Conservation (phyloP, 2,888 invertebrate genomes). For the Brachylomia viminalis region DNA sequence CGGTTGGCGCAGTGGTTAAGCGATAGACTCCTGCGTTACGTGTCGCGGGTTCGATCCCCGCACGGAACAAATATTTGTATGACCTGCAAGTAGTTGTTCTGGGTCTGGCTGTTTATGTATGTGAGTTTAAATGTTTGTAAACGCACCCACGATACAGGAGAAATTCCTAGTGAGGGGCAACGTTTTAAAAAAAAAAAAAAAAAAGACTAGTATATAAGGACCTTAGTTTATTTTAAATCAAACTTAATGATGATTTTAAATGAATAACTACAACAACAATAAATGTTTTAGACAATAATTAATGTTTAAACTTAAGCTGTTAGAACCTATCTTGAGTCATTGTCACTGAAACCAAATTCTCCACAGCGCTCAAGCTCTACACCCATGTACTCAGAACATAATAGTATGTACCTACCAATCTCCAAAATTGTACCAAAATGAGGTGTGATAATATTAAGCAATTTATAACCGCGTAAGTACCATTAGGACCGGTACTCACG, state of each 20-base stretch:
- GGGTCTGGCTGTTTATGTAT: too few relatives aligned
- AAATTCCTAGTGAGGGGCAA: too few relatives aligned
- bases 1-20: too few relatives aligned
- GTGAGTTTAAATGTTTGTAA: too few relatives aligned
- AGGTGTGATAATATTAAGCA: constrained; percentile 40
- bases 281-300: too few relatives aligned
- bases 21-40: too few relatives aligned
- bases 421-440: constrained; percentile 43
- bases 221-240: not conserved
- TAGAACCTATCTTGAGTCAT: not conserved
- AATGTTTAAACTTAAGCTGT: not conserved
- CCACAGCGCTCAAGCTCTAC: not conserved
- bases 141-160: too few relatives aligned
- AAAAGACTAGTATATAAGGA: too few relatives aligned
- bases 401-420: constrained; percentile 28
- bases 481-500: constrained; percentile 25
- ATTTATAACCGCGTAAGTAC: constrained; percentile 37
- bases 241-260: not conserved
- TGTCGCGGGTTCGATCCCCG: too few relatives aligned
- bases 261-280: not conserved
- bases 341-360: not conserved
- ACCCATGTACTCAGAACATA: constrained; percentile 7
- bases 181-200: too few relatives aligned
- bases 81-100: too few relatives aligned
- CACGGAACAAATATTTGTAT: too few relatives aligned